These are phyloP conservation scores for Trididemnum nubilum DNA, from an alignment of 23 tunicate genomes.

Conservation along the genomic window DNA sequence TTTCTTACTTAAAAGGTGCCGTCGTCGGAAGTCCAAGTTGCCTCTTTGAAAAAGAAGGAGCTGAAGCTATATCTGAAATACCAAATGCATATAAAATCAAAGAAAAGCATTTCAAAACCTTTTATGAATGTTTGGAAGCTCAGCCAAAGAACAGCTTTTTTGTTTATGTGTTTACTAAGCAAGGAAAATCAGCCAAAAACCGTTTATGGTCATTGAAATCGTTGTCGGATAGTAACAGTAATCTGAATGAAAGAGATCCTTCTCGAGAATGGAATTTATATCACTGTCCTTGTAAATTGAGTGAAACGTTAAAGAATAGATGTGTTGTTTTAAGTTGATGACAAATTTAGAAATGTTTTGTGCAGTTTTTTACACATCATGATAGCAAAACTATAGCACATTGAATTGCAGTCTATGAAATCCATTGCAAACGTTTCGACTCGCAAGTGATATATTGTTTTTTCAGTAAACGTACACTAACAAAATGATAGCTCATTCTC, in stretches of 20 bases:
- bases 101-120: neutral
- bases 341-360: too few species aligned
- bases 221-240: constrained; percentile 36
- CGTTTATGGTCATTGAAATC: constrained; percentile 44
- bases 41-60: neutral
- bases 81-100: neutral
- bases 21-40: neutral
- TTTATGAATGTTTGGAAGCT: neutral
- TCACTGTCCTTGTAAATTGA: constrained; percentile 29
- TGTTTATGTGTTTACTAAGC: constrained; percentile 45
- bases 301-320: constrained; percentile 15
- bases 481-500: too few species aligned
- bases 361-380: too few species aligned
- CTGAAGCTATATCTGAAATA: neutral
- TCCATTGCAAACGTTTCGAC: too few species aligned
- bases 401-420: too few species aligned
- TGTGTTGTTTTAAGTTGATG: constrained; percentile 1
- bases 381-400: too few species aligned
- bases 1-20: neutral
- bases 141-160: neutral
- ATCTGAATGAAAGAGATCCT: constrained; percentile 35
- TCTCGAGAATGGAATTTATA: constrained; percentile 9
- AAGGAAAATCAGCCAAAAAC: constrained; percentile 59
- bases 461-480: too few species aligned
- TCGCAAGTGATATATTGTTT: too few species aligned